Conservation (phyloP, 2,888 invertebrate genomes). For the Brachycybe producta region DNA sequence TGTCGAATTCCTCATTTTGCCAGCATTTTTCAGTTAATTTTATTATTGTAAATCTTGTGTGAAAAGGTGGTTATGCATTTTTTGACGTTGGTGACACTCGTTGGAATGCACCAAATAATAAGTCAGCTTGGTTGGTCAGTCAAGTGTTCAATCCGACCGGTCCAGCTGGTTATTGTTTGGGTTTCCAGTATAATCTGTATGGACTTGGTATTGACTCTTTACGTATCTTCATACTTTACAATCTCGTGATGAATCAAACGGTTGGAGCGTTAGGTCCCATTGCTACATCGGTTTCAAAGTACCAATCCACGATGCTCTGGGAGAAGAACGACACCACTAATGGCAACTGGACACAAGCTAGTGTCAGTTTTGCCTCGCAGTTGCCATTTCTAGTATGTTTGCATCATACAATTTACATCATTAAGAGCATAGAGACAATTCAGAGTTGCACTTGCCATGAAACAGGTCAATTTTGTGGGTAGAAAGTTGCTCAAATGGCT, state of each 20-base stretch:
- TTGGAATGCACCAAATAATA: neutral
- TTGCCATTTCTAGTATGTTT: slow-evolving; percentile 4
- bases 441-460: no score
- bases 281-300: neutral
- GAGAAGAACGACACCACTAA: slow-evolving; percentile 13
- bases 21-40: neutral
- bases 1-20: neutral
- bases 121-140: slow-evolving; percentile 11
- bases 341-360: slow-evolving; percentile 4
- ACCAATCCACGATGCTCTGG: slow-evolving; percentile 11
- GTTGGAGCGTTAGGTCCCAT: neutral
- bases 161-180: slow-evolving; percentile 10
- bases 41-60: neutral
- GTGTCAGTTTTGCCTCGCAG: slow-evolving; percentile 13
- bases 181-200: slow-evolving; percentile 15
- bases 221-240: slow-evolving; percentile 8
- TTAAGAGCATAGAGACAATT: neutral
- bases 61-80: slow-evolving; percentile 11
- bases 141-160: neutral
- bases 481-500: no score
- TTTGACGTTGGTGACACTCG: slow-evolving; percentile 9
- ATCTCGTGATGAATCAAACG: neutral
- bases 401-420: neutral
- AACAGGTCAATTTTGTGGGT: neutral
- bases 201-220: slow-evolving; percentile 15